Conservation (phyloP, 2,113 vertebrate genomes). For the Pterocles orientalis region DNA sequence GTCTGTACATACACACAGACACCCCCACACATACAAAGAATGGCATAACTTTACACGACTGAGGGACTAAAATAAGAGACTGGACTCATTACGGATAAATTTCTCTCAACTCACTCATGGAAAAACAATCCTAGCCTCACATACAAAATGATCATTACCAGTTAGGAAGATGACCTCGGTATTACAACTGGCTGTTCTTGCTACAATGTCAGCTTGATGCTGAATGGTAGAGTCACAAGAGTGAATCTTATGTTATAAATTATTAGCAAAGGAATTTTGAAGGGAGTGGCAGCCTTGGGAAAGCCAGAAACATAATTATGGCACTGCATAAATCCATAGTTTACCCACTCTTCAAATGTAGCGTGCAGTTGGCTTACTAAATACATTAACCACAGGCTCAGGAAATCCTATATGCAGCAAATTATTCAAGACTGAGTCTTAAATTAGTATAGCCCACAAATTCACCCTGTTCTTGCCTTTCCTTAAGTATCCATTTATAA, state of each 20-base stretch:
- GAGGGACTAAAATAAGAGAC: not conserved
- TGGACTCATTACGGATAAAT: not conserved
- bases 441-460: not conserved
- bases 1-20: no score
- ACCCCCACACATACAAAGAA: not conserved
- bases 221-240: not conserved
- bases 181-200: not conserved
- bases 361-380: not conserved
- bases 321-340: not conserved
- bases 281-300: fast-evolving
- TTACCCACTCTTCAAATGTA: not conserved
- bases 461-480: not conserved
- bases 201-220: not conserved
- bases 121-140: not conserved
- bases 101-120: not conserved
- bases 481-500: not conserved
- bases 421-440: not conserved
- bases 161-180: not conserved
- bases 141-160: not conserved
- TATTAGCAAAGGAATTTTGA: not conserved
- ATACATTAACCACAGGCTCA: not conserved
- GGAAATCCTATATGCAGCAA: not conserved
- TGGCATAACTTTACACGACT: not conserved
- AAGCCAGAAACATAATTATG: not conserved
- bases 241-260: not conserved